A percentile compares a stretch with the other conserved stretches of the same genome.
Evolutionary conservation across 1,140 invertebrate genomes (phyloP).

Genomic region (Pogonomyrmex barbatus): DNA sequence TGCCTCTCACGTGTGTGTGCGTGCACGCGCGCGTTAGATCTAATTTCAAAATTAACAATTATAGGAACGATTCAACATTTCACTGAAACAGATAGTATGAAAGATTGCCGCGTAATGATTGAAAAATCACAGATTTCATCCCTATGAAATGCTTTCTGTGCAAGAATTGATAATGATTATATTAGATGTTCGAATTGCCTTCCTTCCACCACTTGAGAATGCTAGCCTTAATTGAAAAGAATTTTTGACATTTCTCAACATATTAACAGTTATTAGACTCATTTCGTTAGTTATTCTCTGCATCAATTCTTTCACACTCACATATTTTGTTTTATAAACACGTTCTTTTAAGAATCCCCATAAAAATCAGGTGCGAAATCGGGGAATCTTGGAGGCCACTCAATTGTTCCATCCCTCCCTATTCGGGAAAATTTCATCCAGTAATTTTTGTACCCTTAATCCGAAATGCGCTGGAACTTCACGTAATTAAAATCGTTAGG

Average conservation of each 20-base stretch:
- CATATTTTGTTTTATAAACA: background rate
- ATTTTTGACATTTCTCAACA: background rate
- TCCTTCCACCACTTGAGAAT: background rate
- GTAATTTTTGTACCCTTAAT: background rate
- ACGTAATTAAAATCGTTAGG: background rate
- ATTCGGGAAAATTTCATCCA: no score
- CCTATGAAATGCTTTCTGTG: no score
- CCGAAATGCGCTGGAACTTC: background rate
- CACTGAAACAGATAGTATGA: no score
- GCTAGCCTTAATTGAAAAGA: background rate
- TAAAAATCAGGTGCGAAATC: background rate
- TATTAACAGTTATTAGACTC: background rate
- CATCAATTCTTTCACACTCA: background rate
- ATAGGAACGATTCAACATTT: no score
- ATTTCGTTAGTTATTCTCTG: constrained; percentile 2
- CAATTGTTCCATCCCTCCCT: background rate
- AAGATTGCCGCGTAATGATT: no score
- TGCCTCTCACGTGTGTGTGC: no score
- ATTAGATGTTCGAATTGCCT: no score
- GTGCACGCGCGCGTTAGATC: no score
- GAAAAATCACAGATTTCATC: no score
- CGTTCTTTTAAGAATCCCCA: background rate
- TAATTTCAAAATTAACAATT: no score
- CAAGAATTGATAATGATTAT: no score
- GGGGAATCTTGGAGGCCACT: background rate